Base-by-base conservation (phyloP, 1,140 invertebrate genomes). In the Drosophila lowei region DNA sequence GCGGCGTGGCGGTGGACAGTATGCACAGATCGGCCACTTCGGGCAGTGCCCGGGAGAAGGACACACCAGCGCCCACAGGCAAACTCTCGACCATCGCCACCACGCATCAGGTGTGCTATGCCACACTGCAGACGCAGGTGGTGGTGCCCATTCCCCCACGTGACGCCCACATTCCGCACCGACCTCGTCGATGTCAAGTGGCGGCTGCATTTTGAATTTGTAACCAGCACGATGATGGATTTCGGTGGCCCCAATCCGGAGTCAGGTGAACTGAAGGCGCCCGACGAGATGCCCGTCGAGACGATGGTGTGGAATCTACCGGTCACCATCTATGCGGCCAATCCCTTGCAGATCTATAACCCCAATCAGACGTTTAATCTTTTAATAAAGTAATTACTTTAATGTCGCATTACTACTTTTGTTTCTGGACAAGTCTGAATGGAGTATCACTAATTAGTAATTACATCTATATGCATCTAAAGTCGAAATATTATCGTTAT, bases 251-350 rank as follows among this genome's bases (percentile, higher is more conserved):
- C 76, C 0, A 91, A 90, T 91, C 92, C 79, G 76, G 92, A 25
- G 76, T 93, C 92, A 28, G 90, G 89, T 0, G 94, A 94, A 58
- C 98, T 97, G 95, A 95, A 95, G 80, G 97, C 96, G 16, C 97
- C 98, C 0, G 92, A 94, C 6, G 94, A 94, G 65, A 92, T 99
- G 13, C 95, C 97, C 18, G 98, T 99, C 56, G 98, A 99, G 92
- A 99, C 98, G 8, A 99, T 99, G 97, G 95, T 98, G 2, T 99
- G 98, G 98, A 97, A 99, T 93, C 92, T 99, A 25, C 98, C 98
- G 3, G 95, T 99, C 46, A 96, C 96, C 84, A 94, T 99, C 49
- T 97, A 97, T 92, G 96, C 98, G 0, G 97, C 97, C 2, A 95
- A 96, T 70, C 97, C 97, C 0, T 92, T 95, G 53, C 96, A 97